Conservation (phyloP, 2,888 invertebrate genomes). For the Rhagium mordax region DNA sequence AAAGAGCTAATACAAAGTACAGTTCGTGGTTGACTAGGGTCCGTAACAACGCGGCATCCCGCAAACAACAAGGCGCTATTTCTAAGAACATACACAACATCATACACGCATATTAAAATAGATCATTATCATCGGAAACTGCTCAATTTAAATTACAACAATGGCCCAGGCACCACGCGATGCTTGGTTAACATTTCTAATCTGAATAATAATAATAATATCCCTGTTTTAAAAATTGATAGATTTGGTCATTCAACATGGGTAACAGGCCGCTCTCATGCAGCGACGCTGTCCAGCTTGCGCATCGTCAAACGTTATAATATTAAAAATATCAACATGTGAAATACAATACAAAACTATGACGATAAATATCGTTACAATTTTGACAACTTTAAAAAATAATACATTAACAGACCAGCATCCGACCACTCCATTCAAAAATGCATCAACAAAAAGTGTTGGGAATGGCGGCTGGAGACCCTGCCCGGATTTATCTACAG, state of each 20-base stretch:
- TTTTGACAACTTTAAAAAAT: conserved; percentile 62
- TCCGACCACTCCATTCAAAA: conserved; percentile 68
- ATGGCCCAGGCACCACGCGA: conserved; percentile 67
- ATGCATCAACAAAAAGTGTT: conserved; percentile 70
- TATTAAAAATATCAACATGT: conserved; percentile 70
- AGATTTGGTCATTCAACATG: conserved; percentile 67
- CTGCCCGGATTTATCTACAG: conserved; percentile 72
- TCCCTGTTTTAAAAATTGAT: conserved; percentile 66
- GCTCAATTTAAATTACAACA: conserved; percentile 68
- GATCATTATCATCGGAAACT: conserved; percentile 67
- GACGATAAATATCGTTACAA: conserved; percentile 60
- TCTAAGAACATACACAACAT: conserved; percentile 70
- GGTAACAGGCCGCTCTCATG: conserved; percentile 50
- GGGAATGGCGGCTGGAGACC: conserved; percentile 67
- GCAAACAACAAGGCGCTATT: conserved; percentile 70
- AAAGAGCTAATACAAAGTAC: conserved; percentile 61
- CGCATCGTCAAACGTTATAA: conserved; percentile 65
- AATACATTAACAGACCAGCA: conserved; percentile 65
- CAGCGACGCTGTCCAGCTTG: conserved; percentile 48
- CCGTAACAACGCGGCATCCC: conserved; percentile 70
- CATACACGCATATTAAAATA: conserved; percentile 71
- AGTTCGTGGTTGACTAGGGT: conserved; percentile 70
- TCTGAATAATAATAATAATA: conserved; percentile 63
- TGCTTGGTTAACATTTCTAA: conserved; percentile 67
- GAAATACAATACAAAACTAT: conserved; percentile 64